Conservation (phyloP, 53 echinoderm and acorn worm species). For the Actinopyga echinites region DNA sequence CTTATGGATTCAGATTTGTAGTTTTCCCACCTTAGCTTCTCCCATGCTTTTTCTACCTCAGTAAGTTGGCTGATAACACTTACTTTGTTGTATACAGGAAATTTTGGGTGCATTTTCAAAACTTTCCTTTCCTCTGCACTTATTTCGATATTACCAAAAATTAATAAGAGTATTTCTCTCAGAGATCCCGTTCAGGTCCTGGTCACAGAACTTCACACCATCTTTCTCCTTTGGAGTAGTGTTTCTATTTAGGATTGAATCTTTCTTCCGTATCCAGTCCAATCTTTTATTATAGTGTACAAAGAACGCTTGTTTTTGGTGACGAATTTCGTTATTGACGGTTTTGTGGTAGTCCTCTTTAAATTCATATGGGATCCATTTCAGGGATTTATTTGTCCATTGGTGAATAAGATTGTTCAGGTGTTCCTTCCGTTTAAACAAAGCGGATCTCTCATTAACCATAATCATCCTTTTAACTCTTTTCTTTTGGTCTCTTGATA, state of each 20-base stretch:
- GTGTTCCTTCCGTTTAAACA: not conserved
- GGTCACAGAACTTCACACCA: not conserved
- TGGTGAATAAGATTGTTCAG: not conserved
- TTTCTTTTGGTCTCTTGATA: not conserved
- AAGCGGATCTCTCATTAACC: not conserved
- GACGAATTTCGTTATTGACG: too few relatives aligned
- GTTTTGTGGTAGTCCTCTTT: too few relatives aligned
- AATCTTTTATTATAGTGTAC: not conserved
- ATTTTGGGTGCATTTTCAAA: not conserved
- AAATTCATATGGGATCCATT: too few relatives aligned
- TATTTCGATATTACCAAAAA: not conserved
- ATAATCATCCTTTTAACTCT: not conserved
- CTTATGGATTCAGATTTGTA: not conserved
- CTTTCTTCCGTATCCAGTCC: not conserved
- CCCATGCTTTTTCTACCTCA: slow-evolving; percentile 3
- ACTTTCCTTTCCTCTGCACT: not conserved
- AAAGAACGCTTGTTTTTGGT: too few relatives aligned
- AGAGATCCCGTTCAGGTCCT: too few relatives aligned
- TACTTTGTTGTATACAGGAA: not conserved
- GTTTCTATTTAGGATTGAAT: not conserved
- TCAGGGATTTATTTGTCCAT: not conserved
- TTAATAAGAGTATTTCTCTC: not conserved
- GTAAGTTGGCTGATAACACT: not conserved
- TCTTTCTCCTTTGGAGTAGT: not conserved
- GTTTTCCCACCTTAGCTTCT: slow-evolving; percentile 12